A percentile compares a stretch with the other conserved stretches of the same genome.
These are phyloP conservation scores for Nesoenas mayeri DNA, from an alignment of 2,113 vertebrate genomes.

Conservation along the genomic window DNA sequence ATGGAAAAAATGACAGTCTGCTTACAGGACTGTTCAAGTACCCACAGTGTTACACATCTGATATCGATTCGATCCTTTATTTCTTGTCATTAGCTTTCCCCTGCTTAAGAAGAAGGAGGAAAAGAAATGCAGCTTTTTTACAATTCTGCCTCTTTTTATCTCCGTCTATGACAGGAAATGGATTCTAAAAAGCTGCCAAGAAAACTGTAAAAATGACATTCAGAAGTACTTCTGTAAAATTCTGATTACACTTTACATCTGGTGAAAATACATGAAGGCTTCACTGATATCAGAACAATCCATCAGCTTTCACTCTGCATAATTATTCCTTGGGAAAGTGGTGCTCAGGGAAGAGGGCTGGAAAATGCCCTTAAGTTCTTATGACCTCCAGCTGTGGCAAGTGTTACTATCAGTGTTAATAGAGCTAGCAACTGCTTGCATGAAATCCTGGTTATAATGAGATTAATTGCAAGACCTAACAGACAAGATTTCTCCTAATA, in stretches of 20 bases:
- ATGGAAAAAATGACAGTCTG: neutral
- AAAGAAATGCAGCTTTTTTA: constrained; percentile 34
- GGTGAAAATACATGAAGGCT: constrained; percentile 46
- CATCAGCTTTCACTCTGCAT: constrained; percentile 40
- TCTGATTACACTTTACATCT: constrained; percentile 64
- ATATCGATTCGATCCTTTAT: neutral
- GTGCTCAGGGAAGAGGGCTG: constrained; percentile 11
- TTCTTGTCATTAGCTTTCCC: neutral
- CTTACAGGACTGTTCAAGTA: neutral
- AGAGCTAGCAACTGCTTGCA: neutral
- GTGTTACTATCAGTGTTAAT: neutral
- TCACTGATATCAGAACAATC: constrained; percentile 47
- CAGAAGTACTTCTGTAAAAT: constrained; percentile 61
- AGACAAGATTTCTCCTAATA: neutral
- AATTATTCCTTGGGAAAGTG: constrained; percentile 15
- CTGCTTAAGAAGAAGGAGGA: neutral
- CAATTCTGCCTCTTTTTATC: constrained; percentile 44
- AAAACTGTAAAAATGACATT: constrained; percentile 59
- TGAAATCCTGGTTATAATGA: neutral
- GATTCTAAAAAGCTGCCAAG: constrained; percentile 64
- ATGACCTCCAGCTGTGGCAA: constrained; percentile 10
- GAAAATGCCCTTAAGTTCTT: constrained; percentile 28
- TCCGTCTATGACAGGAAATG: constrained; percentile 44
- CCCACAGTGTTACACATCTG: neutral
- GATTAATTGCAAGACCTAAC: neutral